Conservation (phyloP, 1,140 invertebrate genomes). For the Brachionus koreanus region DNA sequence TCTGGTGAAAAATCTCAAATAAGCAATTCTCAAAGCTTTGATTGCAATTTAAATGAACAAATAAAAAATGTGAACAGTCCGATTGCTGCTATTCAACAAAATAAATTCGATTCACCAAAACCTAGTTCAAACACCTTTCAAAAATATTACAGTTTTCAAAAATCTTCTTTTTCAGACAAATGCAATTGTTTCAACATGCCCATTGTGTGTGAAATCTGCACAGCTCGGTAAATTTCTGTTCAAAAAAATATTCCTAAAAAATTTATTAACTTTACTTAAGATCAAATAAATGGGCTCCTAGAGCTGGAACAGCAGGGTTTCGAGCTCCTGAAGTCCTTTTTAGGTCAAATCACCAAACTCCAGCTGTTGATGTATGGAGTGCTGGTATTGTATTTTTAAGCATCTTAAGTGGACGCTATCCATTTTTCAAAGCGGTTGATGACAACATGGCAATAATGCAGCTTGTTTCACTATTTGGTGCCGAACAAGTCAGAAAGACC, state of each 20-base stretch:
- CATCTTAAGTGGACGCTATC: slow-evolving; percentile 73
- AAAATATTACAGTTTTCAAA: slow-evolving; percentile 33
- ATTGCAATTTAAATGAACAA: slow-evolving; percentile 17
- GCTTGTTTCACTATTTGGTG: slow-evolving; percentile 75
- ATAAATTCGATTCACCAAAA: slow-evolving; percentile 25
- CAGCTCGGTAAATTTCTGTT: not conserved
- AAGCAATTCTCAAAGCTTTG: slow-evolving; percentile 9
- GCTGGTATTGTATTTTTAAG: slow-evolving; percentile 77
- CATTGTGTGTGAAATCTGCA: slow-evolving; percentile 41
- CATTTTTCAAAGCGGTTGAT: slow-evolving; percentile 76
- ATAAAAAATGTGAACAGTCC: not conserved
- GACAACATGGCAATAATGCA: slow-evolving; percentile 76
- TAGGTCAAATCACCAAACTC: slow-evolving; percentile 70
- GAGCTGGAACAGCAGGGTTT: slow-evolving; percentile 84
- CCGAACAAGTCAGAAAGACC: slow-evolving; percentile 65
- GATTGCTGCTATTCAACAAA: not conserved
- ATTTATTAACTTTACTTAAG: slow-evolving; percentile 48
- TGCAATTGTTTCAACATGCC: slow-evolving; percentile 43
- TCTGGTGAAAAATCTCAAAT: not conserved
- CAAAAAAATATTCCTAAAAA: not conserved
- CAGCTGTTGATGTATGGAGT: slow-evolving; percentile 83
- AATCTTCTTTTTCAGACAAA: not conserved
- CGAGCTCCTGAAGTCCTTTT: slow-evolving; percentile 80
- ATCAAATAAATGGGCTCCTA: slow-evolving; percentile 65
- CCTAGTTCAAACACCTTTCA: slow-evolving; percentile 13